These are phyloP conservation scores for Grammomys surdaster DNA, from an alignment of 2,113 vertebrate species.

Conservation along the genomic window DNA sequence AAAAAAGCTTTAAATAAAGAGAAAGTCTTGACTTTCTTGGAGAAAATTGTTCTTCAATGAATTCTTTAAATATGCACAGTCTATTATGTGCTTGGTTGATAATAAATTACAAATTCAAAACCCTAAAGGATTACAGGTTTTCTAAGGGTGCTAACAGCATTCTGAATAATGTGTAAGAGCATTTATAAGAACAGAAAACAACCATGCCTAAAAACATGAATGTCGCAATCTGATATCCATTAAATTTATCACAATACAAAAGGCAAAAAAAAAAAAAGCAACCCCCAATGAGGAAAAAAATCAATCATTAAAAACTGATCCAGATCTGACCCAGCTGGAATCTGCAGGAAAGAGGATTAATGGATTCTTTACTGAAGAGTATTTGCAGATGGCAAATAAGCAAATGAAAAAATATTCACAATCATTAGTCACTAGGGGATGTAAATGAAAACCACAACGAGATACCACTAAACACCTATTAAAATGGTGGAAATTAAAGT, in stretches of 20 bases:
- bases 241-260: constrained; percentile 18
- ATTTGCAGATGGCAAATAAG: neutral
- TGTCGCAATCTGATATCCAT: neutral
- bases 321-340: neutral
- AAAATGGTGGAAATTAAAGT: constrained; percentile 57
- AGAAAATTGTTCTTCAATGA: neutral
- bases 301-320: neutral
- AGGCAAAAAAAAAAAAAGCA: neutral
- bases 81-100: too few species aligned
- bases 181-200: neutral
- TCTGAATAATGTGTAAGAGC: neutral
- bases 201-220: neutral
- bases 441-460: neutral
- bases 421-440: neutral
- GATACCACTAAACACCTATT: neutral
- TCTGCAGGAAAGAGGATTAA: neutral
- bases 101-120: constrained; percentile 3
- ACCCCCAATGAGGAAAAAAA: neutral
- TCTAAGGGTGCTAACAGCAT: neutral
- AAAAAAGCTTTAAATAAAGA: neutral
- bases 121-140: neutral
- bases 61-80: neutral
- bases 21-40: neutral
- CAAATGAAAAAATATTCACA: neutral
- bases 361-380: neutral